phyloP scores from a whole-genome alignment of 2,797 vertebrate genomes.

The Gymnoscopelus braueri region DNA sequence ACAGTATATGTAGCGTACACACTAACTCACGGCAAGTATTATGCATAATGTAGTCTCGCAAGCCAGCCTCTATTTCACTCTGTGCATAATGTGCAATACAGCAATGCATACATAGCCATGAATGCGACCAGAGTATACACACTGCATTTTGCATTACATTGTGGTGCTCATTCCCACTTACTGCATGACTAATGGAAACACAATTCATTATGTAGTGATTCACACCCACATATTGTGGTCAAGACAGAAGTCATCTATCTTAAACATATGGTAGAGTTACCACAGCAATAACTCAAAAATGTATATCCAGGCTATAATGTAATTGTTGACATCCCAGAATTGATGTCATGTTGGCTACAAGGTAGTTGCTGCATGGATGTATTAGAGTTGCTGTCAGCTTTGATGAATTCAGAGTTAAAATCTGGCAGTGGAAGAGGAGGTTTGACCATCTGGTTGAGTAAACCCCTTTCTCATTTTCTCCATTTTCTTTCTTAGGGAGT shows the following conservation, averaged over 20 bases:
- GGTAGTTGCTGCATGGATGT: neutral
- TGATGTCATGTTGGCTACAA: slow-evolving; percentile 35
- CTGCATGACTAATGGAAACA: neutral
- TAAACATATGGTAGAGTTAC: slow-evolving; percentile 7
- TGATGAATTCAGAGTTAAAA: slow-evolving; percentile 16
- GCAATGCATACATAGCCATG: neutral
- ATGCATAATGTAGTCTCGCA: slow-evolving; percentile 45
- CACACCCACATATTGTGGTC: slow-evolving; percentile 13
- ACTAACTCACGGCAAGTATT: slow-evolving; percentile 1
- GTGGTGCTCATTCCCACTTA: neutral
- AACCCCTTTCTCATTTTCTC: neutral
- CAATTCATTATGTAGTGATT: neutral
- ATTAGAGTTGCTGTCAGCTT: slow-evolving; percentile 21
- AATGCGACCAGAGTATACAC: slow-evolving; percentile 4
- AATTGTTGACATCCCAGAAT: slow-evolving; percentile 39
- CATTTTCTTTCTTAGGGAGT: slow-evolving; percentile 83
- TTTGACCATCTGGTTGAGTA: neutral
- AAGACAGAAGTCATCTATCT: neutral
- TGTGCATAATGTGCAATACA: slow-evolving; percentile 15
- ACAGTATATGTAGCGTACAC: neutral
- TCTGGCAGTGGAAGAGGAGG: neutral
- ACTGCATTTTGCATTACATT: slow-evolving; percentile 1
- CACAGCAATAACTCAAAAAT: slow-evolving; percentile 30
- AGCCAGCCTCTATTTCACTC: no score
- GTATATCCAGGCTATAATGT: slow-evolving; percentile 15